A percentile compares a stretch with the other conserved stretches of the same genome.
phyloP scores from a whole-genome alignment of 37 sponge, comb jelly and placozoan genomes.

The Chondrilla cf. caribensis region DNA sequence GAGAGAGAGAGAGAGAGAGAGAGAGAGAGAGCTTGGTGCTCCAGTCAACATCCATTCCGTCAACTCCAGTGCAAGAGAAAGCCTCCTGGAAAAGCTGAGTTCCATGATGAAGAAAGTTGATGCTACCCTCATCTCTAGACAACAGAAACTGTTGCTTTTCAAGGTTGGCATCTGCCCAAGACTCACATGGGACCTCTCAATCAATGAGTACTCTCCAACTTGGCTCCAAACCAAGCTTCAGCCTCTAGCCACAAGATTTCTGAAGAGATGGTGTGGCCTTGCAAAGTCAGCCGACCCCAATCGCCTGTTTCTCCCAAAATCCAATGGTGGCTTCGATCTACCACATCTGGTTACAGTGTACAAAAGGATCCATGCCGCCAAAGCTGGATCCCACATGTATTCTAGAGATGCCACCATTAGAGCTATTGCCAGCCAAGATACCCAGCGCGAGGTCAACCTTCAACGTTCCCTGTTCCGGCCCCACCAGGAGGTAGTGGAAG shows the following conservation, averaged over 20 bases:
- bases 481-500: background rate
- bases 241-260: slow-evolving; percentile 11
- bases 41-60: background rate
- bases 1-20: background rate
- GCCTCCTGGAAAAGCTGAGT: background rate
- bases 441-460: background rate
- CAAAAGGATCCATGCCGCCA: background rate
- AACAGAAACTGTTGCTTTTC: slow-evolving; percentile 27
- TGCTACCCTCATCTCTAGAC: background rate
- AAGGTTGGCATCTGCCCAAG: slow-evolving; percentile 21
- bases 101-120: slow-evolving; percentile 2
- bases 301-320: slow-evolving; percentile 14
- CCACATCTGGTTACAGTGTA: background rate
- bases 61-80: background rate
- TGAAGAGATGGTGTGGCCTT: slow-evolving; percentile 35
- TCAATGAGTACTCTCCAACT: background rate
- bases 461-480: background rate
- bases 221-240: slow-evolving; percentile 15
- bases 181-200: slow-evolving; percentile 9
- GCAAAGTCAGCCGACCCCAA: slow-evolving; percentile 10
- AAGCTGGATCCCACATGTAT: background rate
- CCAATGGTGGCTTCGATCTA: slow-evolving; percentile 18
- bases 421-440: background rate
- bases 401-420: slow-evolving; percentile 16
- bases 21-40: slow-evolving; percentile 10